Evolutionary conservation across 2,113 vertebrate genomes (phyloP).

Genomic region (Phaethon lepturus): DNA sequence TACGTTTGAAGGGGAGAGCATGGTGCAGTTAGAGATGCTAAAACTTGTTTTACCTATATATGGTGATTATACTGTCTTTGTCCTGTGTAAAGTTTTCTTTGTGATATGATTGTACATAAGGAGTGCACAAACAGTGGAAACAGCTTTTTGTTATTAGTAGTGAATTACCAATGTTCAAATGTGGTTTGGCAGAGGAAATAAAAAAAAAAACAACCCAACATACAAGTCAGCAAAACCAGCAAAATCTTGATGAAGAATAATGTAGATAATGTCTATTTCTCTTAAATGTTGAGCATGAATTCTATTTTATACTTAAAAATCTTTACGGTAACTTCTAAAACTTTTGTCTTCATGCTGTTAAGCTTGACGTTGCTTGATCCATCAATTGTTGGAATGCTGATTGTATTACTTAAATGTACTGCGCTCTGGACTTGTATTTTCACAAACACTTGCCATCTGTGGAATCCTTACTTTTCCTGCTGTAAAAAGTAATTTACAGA

Average conservation of each 20-base stretch:
- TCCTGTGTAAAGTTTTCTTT: neutral
- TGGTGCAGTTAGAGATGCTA: neutral
- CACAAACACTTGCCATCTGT: neutral
- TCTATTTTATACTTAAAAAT: neutral
- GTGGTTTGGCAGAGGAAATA: neutral
- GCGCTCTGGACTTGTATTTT: neutral
- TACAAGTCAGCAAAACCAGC: neutral
- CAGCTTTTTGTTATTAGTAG: neutral
- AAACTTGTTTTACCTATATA: neutral
- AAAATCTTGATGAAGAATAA: neutral
- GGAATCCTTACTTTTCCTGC: neutral
- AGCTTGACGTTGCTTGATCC: neutral
- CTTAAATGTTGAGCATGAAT: neutral
- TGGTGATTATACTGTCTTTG: neutral
- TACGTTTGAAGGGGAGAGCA: neutral
- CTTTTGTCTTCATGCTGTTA: neutral
- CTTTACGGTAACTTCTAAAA: neutral
- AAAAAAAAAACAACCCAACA: neutral
- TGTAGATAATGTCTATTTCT: neutral
- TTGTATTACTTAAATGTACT: neutral
- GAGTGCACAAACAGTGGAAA: neutral
- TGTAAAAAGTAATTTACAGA: neutral
- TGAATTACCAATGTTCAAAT: neutral
- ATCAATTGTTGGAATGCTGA: neutral
- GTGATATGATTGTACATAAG: neutral